Percentiles rank a stretch among this genome's conserved stretches.
Evolutionary conservation across 2,888 invertebrate genomes (phyloP).

Genomic region (Agonopterix alstromeriana): DNA sequence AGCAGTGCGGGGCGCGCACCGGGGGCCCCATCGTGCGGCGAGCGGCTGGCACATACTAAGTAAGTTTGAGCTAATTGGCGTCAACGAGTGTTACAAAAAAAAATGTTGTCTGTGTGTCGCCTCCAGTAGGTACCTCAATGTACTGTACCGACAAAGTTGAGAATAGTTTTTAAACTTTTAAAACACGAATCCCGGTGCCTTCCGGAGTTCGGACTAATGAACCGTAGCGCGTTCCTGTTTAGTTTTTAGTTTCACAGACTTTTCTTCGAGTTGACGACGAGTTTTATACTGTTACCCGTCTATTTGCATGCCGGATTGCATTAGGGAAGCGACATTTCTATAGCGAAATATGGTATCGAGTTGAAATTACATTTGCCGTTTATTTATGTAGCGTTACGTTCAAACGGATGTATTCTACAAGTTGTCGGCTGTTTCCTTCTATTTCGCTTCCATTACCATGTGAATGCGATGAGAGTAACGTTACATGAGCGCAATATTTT

Average conservation of each 20-base stretch:
- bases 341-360: slow-evolving; percentile 23
- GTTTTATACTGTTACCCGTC: slow-evolving; percentile 24
- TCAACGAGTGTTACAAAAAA: too few species aligned
- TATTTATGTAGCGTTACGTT: slow-evolving; percentile 23
- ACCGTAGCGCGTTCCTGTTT: slow-evolving; percentile 35
- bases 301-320: slow-evolving; percentile 44
- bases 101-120: too few species aligned
- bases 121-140: too few species aligned
- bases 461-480: slow-evolving; percentile 43
- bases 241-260: slow-evolving; percentile 42
- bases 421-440: slow-evolving; percentile 25
- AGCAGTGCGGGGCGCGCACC: too few species aligned
- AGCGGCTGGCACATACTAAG: too few species aligned
- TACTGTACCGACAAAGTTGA: slow-evolving; percentile 2
- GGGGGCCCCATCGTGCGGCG: too few species aligned
- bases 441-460: slow-evolving; percentile 49
- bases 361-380: slow-evolving; percentile 37
- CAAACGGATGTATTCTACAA: slow-evolving; percentile 22
- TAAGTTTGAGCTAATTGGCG: too few species aligned
- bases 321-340: slow-evolving; percentile 22
- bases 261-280: slow-evolving; percentile 29
- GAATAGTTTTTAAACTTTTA: slow-evolving; percentile 26
- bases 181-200: slow-evolving; percentile 28
- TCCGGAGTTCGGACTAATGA: slow-evolving; percentile 42
- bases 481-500: slow-evolving; percentile 51